Percentiles rank a stretch among this genome's conserved stretches.
phyloP scores from a whole-genome alignment of 2,113 vertebrate genomes.

The Siphamia tubifer region DNA sequence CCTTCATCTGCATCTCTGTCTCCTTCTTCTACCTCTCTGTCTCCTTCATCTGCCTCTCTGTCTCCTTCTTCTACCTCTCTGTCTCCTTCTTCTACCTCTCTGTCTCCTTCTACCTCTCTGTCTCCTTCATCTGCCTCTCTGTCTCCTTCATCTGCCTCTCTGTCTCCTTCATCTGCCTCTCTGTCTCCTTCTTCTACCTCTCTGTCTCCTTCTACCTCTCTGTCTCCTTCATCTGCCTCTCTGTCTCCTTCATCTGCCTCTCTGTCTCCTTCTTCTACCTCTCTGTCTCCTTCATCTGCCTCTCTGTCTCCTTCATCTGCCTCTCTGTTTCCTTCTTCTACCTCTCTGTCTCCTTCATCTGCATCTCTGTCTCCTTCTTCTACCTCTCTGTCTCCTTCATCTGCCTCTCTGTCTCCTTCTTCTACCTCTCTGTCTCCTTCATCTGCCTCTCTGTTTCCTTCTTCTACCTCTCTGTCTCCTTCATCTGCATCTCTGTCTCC shows the following conservation, averaged over 20 bases:
- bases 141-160: no score
- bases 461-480: conserved; percentile 28
- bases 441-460: conserved; percentile 59
- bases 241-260: conserved; percentile 61
- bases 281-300: conserved; percentile 51
- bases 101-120: no score
- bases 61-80: no score
- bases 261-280: no score
- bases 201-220: conserved; percentile 49
- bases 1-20: conserved; percentile 33
- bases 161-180: conserved; percentile 59
- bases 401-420: conserved; percentile 24
- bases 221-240: no score
- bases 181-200: no score
- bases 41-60: conserved; percentile 49
- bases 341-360: no score
- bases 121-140: conserved; percentile 52
- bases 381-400: conserved; percentile 71
- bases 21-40: no score
- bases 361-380: no score
- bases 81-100: conserved; percentile 53
- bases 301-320: no score
- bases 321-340: conserved; percentile 67
- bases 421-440: no score
- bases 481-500: no score